These are phyloP conservation scores for Neria commutata DNA, from an alignment of 2,888 invertebrate genomes.

Conservation along the genomic window DNA sequence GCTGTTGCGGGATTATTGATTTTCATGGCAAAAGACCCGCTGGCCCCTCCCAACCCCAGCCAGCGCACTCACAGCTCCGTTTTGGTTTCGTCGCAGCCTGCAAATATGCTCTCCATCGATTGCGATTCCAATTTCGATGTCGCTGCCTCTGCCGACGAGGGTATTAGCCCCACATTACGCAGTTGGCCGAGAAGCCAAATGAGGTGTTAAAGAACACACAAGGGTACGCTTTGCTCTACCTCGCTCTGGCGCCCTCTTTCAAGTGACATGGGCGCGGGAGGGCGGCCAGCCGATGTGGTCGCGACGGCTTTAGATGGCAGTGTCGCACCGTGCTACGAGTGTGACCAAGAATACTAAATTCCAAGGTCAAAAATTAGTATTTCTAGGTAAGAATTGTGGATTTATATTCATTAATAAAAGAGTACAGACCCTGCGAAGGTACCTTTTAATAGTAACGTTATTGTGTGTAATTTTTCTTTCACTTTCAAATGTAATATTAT, in stretches of 20 bases:
- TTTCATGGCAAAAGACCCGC: slow-evolving; percentile 42
- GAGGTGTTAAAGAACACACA: slow-evolving; percentile 8
- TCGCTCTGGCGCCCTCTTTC: background rate
- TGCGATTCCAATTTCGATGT: too few relatives aligned
- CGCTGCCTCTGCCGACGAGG: too few relatives aligned
- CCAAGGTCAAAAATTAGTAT: too few relatives aligned
- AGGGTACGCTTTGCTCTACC: background rate
- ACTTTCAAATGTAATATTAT: too few relatives aligned
- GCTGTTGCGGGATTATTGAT: slow-evolving; percentile 51
- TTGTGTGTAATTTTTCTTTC: too few relatives aligned
- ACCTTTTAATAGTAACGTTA: too few relatives aligned
- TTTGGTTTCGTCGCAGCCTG: slow-evolving; percentile 41
- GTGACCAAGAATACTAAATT: too few relatives aligned
- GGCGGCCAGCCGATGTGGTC: background rate
- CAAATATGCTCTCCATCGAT: slow-evolving; percentile 25
- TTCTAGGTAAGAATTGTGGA: too few relatives aligned
- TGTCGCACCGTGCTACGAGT: too few relatives aligned
- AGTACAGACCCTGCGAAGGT: too few relatives aligned
- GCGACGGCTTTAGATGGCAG: too few relatives aligned
- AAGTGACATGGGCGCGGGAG: background rate
- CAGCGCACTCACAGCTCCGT: background rate
- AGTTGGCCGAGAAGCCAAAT: slow-evolving; percentile 19
- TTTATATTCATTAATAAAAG: too few relatives aligned
- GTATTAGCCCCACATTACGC: slow-evolving; percentile 15
- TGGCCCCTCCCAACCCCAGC: background rate